Evolutionary conservation across 2,888 invertebrate species (phyloP), one percentile per base, ranked within the genome.

Genomic region (Pyrrhosoma nymphula): DNA sequence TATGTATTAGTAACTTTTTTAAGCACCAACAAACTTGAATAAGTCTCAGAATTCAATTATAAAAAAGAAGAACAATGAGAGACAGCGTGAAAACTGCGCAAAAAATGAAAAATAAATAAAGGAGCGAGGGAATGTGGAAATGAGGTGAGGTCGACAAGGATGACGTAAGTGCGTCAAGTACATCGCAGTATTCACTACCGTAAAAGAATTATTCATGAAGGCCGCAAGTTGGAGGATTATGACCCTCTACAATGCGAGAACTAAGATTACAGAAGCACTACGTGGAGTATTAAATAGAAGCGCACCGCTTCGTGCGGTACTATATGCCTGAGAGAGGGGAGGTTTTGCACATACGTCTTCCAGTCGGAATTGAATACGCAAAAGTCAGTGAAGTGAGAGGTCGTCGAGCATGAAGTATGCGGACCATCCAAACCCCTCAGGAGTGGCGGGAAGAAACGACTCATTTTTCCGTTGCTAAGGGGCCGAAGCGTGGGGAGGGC

Each of bases 41-140:
- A n/a, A n/a, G n/a, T n/a, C n/a, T n/a, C n/a, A 30, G 91, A 60
- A 82, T 82, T 82, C 35, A 82, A 82, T 82, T 35, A 69, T 35
- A 35, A 93, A n/a, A 60, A 91, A 26, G 56, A 18, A 89, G 26
- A 18, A 39, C 26, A 20, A 89, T 18, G 89, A 6, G 89, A n/a
- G 89, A 55, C 0, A 0, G 55, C 26, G 89, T 8, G 26, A 88
- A 88, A 10, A 0, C 39, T 55, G 39, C n/a, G 56, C 3, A 14
- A n/a, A 14, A 82, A 75, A 75, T 30, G n/a, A 10, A 30, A 30
- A 75, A 75, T 20, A 35, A 82, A 82, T 3, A 16, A 30, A 0
- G 12, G 6, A 3, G 47, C 47, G n/a, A 69, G 26, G 10, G n/a
- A n/a, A 69, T 4, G 69, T n/a, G 69, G 69, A n/a, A 69, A 69